Evolutionary conservation across 2,113 vertebrate species (phyloP).

Genomic region (Trichechus manatus): DNA sequence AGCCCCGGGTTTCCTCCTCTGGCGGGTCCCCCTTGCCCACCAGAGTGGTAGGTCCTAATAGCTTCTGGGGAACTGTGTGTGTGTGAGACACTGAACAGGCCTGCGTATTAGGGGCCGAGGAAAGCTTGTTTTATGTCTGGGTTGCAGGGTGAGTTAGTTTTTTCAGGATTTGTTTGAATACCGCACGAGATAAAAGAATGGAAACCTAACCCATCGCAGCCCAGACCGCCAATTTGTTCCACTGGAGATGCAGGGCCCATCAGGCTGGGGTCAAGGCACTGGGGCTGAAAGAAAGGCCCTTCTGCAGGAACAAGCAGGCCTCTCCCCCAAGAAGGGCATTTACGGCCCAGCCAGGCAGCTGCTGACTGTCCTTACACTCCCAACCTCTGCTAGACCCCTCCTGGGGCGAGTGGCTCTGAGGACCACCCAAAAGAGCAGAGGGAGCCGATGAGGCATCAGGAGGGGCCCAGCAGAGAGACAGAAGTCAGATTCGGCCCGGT

Average conservation of each 20-base stretch:
- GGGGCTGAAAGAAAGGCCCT: conserved; percentile 59
- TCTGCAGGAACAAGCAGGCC: conserved; percentile 73
- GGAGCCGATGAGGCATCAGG: neutral
- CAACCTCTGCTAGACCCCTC: neutral
- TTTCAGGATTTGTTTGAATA: conserved; percentile 86
- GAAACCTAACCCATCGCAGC: neutral
- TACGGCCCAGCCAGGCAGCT: neutral
- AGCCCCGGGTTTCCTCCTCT: neutral
- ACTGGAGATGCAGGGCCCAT: neutral
- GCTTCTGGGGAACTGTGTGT: conserved; percentile 89
- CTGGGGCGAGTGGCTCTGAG: neutral
- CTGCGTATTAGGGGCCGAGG: conserved; percentile 84
- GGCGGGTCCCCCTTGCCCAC: conserved; percentile 82
- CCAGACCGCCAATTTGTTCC: neutral
- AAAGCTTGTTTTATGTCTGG: conserved; percentile 83
- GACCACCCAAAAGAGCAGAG: neutral
- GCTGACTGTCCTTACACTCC: neutral
- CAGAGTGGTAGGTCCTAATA: conserved; percentile 89
- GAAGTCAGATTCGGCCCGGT: neutral
- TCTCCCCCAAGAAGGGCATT: neutral
- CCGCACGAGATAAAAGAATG: conserved; percentile 83
- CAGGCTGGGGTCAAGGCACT: neutral
- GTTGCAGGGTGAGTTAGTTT: conserved; percentile 87
- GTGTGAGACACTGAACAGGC: conserved; percentile 86
- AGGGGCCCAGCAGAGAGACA: neutral